Conservation (phyloP, 2,888 invertebrate species). For the Drosophila siamana region DNA sequence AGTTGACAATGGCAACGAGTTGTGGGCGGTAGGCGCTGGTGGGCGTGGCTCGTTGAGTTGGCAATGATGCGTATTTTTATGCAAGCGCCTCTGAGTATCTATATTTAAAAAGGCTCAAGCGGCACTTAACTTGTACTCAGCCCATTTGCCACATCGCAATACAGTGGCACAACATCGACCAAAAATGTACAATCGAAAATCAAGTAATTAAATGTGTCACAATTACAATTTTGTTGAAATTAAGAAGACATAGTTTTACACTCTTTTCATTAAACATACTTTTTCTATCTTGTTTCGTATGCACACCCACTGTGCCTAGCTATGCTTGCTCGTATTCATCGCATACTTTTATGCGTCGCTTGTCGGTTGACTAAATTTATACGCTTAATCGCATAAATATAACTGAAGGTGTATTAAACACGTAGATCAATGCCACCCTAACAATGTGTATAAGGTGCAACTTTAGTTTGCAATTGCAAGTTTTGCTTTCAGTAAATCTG, state of each 20-base stretch:
- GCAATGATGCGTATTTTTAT: slow-evolving; percentile 66
- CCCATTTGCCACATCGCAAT: slow-evolving; percentile 40
- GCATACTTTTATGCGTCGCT: slow-evolving; percentile 50
- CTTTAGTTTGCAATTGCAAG: background rate
- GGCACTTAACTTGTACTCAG: slow-evolving; percentile 71
- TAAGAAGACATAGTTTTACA: background rate
- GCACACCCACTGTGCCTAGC: slow-evolving; percentile 28
- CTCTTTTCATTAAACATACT: background rate
- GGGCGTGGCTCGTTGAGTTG: slow-evolving; percentile 28
- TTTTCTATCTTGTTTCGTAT: background rate
- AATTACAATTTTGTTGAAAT: background rate
- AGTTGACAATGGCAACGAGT: slow-evolving; percentile 60
- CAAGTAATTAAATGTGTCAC: too few relatives aligned
- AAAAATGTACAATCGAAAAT: background rate
- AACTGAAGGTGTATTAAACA: slow-evolving; percentile 57
- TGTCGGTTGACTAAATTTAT: slow-evolving; percentile 57
- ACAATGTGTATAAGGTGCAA: slow-evolving; percentile 16
- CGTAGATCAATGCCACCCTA: slow-evolving; percentile 22
- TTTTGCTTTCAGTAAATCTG: background rate
- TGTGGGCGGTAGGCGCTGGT: slow-evolving; percentile 8
- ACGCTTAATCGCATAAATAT: slow-evolving; percentile 71
- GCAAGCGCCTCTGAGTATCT: slow-evolving; percentile 42
- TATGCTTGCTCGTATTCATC: slow-evolving; percentile 21
- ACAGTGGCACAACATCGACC: slow-evolving; percentile 20
- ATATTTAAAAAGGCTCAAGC: slow-evolving; percentile 76